Evolutionary conservation across 2,888 invertebrate species (phyloP).

Genomic region (Limnephilus rhombicus): DNA sequence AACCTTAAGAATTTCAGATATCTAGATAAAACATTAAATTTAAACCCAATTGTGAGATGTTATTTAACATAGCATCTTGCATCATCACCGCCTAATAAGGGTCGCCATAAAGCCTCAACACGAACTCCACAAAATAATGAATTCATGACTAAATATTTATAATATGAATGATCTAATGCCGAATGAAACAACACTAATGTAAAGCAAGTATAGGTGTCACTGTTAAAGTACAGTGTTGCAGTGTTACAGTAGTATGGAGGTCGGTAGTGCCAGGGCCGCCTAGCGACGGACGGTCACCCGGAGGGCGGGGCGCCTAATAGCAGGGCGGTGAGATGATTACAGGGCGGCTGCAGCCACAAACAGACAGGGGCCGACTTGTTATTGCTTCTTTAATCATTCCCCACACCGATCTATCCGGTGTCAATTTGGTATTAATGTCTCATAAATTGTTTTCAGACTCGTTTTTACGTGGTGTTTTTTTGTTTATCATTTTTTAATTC

Average conservation of each 20-base stretch:
- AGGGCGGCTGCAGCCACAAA: conserved; percentile 55
- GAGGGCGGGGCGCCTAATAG: conserved; percentile 53
- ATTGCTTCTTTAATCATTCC: conserved; percentile 57
- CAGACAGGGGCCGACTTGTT: conserved; percentile 47
- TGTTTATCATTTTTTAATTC: conserved; percentile 17
- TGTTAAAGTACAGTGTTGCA: neutral
- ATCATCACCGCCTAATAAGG: neutral
- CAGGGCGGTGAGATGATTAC: conserved; percentile 62
- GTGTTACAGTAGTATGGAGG: neutral
- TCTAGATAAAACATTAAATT: neutral
- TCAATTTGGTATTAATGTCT: conserved; percentile 61
- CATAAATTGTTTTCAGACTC: conserved; percentile 57
- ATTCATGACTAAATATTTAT: neutral
- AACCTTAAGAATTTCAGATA: too few relatives aligned
- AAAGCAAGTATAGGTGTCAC: neutral
- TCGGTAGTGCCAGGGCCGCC: neutral
- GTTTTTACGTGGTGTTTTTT: conserved; percentile 43
- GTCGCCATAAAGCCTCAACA: neutral
- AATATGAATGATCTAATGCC: neutral
- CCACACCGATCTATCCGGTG: conserved; percentile 57
- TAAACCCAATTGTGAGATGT: neutral
- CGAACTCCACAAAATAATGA: neutral
- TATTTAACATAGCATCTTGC: neutral
- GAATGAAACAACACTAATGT: neutral
- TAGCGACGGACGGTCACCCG: neutral